Conservation (phyloP, 2,888 invertebrate genomes). For the Caenorhabditis sp. region DNA sequence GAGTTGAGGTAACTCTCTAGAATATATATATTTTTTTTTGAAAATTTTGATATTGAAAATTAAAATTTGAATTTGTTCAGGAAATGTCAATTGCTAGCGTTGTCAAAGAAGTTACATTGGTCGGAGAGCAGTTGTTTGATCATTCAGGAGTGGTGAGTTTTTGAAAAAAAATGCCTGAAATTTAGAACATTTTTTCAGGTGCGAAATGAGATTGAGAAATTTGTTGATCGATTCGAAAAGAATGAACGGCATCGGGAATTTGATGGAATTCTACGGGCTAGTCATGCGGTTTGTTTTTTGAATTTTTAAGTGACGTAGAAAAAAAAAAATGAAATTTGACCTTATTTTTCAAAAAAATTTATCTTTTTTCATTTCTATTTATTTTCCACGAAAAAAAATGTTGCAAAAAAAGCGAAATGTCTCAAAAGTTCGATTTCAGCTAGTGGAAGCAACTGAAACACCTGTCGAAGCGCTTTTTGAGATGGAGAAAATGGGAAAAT, state of each 20-base stretch:
- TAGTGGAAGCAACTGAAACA: conserved; percentile 53
- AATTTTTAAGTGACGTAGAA: too few species aligned
- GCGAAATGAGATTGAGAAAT: conserved; percentile 41
- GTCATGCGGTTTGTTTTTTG: conserved; percentile 42
- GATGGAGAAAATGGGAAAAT: conserved; percentile 43
- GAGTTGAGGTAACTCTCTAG: neutral
- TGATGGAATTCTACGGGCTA: conserved; percentile 55
- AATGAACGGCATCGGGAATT: conserved; percentile 57
- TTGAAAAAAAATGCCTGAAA: conserved; percentile 2
- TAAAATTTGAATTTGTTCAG: too few species aligned
- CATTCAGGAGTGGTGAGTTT: conserved; percentile 41
- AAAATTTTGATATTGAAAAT: too few species aligned
- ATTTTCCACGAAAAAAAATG: too few species aligned
- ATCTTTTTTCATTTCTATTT: too few species aligned
- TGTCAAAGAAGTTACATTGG: conserved; percentile 40
- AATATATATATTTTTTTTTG: neutral
- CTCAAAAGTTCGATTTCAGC: too few species aligned
- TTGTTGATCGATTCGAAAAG: conserved; percentile 51
- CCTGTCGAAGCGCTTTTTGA: conserved; percentile 50
- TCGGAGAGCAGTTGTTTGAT: conserved; percentile 52
- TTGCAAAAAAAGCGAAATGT: too few species aligned
- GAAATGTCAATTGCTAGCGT: conserved; percentile 38
- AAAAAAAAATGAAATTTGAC: too few species aligned
- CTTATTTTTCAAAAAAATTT: too few species aligned
- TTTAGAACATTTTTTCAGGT: conserved; percentile 32